Conservation (phyloP, 2,113 vertebrate species). For the Pristiophorus japonicus region DNA sequence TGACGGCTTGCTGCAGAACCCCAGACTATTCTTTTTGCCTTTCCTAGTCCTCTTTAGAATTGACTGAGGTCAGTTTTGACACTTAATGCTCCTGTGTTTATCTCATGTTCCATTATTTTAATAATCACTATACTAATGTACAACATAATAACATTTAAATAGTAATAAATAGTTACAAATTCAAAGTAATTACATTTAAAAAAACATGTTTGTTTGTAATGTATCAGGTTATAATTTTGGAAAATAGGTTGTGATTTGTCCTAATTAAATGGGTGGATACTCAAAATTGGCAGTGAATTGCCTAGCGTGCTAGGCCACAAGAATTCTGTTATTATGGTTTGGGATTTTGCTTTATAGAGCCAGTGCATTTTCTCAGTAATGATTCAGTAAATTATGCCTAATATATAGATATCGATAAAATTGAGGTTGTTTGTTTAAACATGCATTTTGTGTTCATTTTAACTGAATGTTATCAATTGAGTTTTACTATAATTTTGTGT, state of each 20-base stretch:
- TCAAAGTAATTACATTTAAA: background rate
- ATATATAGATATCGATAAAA: background rate
- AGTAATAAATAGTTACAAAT: background rate
- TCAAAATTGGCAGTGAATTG: background rate
- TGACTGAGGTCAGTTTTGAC: background rate
- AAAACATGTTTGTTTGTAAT: background rate
- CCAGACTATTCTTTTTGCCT: too few species aligned
- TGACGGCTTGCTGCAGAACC: background rate
- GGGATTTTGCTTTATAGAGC: background rate
- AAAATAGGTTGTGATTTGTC: background rate
- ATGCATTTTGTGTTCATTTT: background rate
- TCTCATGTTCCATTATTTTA: background rate
- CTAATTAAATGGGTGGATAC: background rate
- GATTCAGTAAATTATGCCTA: background rate
- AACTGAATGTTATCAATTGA: background rate
- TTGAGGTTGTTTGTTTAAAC: background rate
- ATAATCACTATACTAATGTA: background rate
- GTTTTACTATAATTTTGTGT: background rate
- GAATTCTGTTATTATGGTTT: background rate
- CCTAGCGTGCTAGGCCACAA: background rate
- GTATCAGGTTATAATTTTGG: background rate
- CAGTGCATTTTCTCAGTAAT: background rate
- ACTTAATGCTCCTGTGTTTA: background rate
- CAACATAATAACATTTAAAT: background rate
- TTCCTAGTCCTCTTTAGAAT: background rate